Evolutionary conservation across 2,797 vertebrate species (phyloP).

Genomic region (Melopsittacus undulatus): DNA sequence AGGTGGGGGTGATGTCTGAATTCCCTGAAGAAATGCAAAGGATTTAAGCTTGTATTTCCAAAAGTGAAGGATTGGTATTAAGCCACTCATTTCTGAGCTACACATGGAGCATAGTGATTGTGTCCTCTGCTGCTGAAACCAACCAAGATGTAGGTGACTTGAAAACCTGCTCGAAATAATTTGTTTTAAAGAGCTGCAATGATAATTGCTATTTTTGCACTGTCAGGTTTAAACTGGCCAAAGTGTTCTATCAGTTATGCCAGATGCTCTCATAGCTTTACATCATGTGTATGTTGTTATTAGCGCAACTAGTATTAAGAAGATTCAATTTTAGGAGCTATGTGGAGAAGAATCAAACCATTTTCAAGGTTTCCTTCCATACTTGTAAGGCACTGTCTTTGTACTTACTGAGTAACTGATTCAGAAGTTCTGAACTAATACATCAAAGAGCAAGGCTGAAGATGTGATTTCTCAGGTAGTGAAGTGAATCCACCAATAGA

Average conservation of each 20-base stretch:
- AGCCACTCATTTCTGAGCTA: not conserved
- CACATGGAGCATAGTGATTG: accelerated
- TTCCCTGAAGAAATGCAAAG: not conserved
- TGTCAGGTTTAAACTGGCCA: not conserved
- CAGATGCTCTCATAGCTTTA: not conserved
- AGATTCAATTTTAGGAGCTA: not conserved
- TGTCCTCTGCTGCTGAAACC: not conserved
- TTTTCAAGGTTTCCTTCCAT: not conserved
- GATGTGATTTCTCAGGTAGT: no score
- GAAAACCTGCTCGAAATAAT: not conserved
- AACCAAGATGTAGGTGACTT: not conserved
- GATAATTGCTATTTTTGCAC: not conserved
- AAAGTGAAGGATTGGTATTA: not conserved
- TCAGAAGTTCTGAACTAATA: not conserved
- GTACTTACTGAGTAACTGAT: not conserved
- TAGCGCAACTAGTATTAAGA: not conserved
- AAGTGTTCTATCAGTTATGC: not conserved
- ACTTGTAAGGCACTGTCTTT: not conserved
- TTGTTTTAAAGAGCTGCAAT: not conserved
- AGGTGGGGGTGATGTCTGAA: not conserved
- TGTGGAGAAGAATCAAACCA: not conserved
- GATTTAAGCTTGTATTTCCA: not conserved
- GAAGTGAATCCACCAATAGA: not conserved
- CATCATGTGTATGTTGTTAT: accelerated
- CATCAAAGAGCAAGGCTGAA: not conserved